Conservation (phyloP, 2,888 invertebrate genomes). For the Blera fallax region DNA sequence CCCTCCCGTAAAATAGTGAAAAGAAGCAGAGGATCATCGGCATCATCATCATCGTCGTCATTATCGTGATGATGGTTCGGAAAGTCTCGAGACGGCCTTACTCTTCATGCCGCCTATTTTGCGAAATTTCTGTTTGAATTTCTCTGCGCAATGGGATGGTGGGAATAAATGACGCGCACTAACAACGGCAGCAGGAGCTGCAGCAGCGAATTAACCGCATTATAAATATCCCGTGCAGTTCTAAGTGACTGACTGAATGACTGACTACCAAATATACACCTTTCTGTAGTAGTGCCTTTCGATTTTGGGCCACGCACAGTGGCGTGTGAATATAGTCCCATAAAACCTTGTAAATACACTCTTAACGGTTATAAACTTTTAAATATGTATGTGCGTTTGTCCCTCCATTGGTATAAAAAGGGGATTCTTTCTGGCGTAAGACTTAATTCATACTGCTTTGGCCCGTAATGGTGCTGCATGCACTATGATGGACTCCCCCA, state of each 20-base stretch:
- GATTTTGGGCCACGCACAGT: slow-evolving; percentile 16
- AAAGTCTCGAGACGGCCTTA: background rate
- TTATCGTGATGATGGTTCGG: background rate
- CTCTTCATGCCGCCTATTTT: background rate
- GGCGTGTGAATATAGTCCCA: background rate
- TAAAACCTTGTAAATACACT: background rate
- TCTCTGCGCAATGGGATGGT: slow-evolving; percentile 17
- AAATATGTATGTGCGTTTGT: too few species aligned
- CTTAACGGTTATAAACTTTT: too few species aligned
- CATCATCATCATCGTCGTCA: slow-evolving; percentile 32
- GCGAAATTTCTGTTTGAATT: slow-evolving; percentile 23
- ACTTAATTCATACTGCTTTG: too few species aligned
- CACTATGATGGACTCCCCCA: too few species aligned
- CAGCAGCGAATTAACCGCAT: slow-evolving; percentile 60
- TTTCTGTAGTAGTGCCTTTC: background rate
- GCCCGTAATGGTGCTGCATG: too few species aligned
- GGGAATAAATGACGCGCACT: slow-evolving; percentile 31
- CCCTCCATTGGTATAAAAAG: too few species aligned
- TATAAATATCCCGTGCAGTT: slow-evolving; percentile 61
- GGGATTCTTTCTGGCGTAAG: too few species aligned
- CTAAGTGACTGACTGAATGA: slow-evolving; percentile 68
- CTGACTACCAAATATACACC: slow-evolving; percentile 62
- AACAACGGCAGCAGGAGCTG: slow-evolving; percentile 41
- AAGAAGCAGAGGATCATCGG: slow-evolving; percentile 46
- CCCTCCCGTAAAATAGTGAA: slow-evolving; percentile 46